Base-by-base conservation (phyloP, 37 sponge, comb jelly and placozoan species). In the Halisarca cf. caerulea region DNA sequence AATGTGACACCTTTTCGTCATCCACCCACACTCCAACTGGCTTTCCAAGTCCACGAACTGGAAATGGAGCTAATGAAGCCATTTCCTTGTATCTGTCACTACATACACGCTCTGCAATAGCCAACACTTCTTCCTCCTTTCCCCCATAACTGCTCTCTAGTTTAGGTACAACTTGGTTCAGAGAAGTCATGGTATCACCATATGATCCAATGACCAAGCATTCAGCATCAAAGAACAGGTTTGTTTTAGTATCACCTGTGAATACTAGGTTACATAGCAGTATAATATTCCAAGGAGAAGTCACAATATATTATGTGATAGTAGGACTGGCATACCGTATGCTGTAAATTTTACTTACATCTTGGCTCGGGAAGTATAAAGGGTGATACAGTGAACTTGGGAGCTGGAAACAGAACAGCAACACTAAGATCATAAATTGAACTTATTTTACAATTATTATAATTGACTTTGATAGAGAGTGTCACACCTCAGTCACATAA, bases 21-120 rank as follows among this genome's bases (percentile, higher is more conserved):
- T 74, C 77, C 32, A 74, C 45, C 77, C 77, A 74, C 42, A 74
- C 77, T 74, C 23, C 23, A 41, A 33, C 24, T 24, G 41, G 77
- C 4, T 39, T 6, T 20, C 77, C 77, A 40, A 9, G 24, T 40
- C 77, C 77, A 21, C 41, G 15, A 21, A 74, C 77, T 74, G 8
- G 7, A 74, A 74, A 74, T 33, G 42, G 45, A 2, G 25, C 77
- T 17, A 40, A 20, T 44, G 77, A 74, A 37, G 36, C 25, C n/a
- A 43, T 17, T 9, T 74, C 38, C 45, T 74, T 74, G 7, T 5
- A 33, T 23, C 42, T 74, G 21, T 9, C 39, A 20, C 25, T 38
- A 25, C 18, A 17, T 44, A 74, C 2, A 23, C 38, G 24, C 24
- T 74, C 45, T 3, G 45, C 15, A n/a, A 44, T 18, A 40, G 32